Conservation (phyloP, 2,797 vertebrate genomes). For the Tenualosa ilisha region DNA sequence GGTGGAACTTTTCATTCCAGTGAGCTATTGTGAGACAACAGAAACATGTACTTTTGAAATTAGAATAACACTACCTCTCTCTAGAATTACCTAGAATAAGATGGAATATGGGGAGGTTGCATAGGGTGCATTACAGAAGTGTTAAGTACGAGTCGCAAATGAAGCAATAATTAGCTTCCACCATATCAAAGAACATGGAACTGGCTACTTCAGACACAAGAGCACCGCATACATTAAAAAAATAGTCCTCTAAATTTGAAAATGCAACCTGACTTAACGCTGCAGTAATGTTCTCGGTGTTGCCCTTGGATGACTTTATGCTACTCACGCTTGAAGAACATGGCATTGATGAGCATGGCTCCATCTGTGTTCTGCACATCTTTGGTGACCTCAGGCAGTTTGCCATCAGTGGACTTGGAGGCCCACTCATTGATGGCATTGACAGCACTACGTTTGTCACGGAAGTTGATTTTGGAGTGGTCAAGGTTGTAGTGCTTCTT, state of each 20-base stretch:
- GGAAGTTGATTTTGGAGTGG: constrained; percentile 94
- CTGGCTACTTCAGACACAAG: too few relatives aligned
- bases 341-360: constrained; percentile 91
- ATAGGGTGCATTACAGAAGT: too few relatives aligned
- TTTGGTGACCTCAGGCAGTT: constrained; percentile 89
- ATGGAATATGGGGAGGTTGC: too few relatives aligned
- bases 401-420: constrained; percentile 87
- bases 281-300: too few relatives aligned
- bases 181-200: too few relatives aligned
- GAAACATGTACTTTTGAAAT: neutral
- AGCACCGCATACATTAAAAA: too few relatives aligned
- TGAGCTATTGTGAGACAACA: constrained; percentile 75
- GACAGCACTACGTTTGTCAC: constrained; percentile 91
- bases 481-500: constrained; percentile 96
- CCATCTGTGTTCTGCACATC: constrained; percentile 91
- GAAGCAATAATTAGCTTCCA: too few relatives aligned
- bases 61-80: neutral
- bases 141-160: too few relatives aligned
- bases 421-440: constrained; percentile 98
- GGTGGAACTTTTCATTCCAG: constrained; percentile 93
- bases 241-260: too few relatives aligned
- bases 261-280: too few relatives aligned
- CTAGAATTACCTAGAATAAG: neutral
- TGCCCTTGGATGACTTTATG: too few relatives aligned
- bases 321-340: constrained; percentile 97